Conservation (phyloP, 2,888 invertebrate genomes). For the Melikaiella ostensackeni region DNA sequence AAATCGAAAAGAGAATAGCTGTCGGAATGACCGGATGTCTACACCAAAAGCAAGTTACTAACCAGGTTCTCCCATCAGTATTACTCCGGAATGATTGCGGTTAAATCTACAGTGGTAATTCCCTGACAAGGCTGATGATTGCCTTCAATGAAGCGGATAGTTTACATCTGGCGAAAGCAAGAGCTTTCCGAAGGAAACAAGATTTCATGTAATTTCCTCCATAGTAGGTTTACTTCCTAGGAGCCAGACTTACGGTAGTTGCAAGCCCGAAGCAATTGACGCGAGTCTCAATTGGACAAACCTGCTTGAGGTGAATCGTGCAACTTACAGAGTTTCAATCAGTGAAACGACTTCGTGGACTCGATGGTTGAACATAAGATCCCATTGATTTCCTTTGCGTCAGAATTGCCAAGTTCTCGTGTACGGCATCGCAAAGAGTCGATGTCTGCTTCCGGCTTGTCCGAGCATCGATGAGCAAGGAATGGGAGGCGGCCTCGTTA, state of each 20-base stretch:
- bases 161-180: neutral
- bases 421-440: conserved; percentile 18
- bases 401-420: conserved; percentile 12
- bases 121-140: neutral
- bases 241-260: neutral
- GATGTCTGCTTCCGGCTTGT: conserved; percentile 31
- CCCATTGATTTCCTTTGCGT: conserved; percentile 29
- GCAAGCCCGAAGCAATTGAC: conserved; percentile 14
- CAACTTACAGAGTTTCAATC: conserved; percentile 20
- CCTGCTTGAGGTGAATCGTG: conserved; percentile 20
- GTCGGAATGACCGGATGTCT: too few relatives aligned
- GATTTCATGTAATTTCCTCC: neutral
- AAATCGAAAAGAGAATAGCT: too few relatives aligned
- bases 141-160: neutral
- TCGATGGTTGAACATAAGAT: conserved; percentile 27
- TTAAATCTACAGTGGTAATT: neutral
- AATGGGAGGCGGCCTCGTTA: conserved; percentile 47
- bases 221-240: neutral
- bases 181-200: neutral
- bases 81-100: neutral
- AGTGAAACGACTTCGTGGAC: conserved; percentile 22
- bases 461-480: conserved; percentile 41
- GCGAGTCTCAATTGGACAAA: conserved; percentile 2
- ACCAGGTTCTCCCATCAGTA: neutral
- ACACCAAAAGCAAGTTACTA: too few relatives aligned